Base-by-base conservation (phyloP, 2,797 vertebrate species). In the Valencia hispanica region DNA sequence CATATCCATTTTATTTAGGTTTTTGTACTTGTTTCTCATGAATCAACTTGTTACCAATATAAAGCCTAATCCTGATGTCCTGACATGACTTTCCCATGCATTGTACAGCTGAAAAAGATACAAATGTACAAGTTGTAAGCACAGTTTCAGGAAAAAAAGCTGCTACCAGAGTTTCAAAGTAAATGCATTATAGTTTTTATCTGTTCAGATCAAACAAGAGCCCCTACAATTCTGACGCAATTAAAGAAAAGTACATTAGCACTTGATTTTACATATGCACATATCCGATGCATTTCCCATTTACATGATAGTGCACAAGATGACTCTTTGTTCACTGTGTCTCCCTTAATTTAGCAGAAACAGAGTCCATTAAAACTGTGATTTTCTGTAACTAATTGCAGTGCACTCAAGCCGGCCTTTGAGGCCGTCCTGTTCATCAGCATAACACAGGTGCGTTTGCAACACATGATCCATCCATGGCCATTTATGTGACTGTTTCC, bases 341-440 rank as follows among this genome's bases (percentile, higher is more conserved):
- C 72, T 76, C 83, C 80, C 51, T 71, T 74, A 79, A 75, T 87
- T 78, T 71, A 69, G 75, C 71, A 77, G 75, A 41, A 74, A 79
- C 34, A 27, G 75, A 73, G 59, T 81, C 88, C 86, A 86, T 92
- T 91, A 83, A 83, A 80, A 77, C 75, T 50, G 77, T 32, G 72
- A 82, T 89, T 85, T 88, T 70, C 73, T 74, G 61, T 75, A 75
- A 68, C 83, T 93, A 92, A 93, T 92, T 93, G 84, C 88, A 1
- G 68, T 50, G 86, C 91, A 87, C 92, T 94, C 84, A 79, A 77
- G 76, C 47, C 68, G 15, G 79, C 80, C 89, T 92, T 86, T 93
- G 87, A 91, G 87, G 84, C 85, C 88, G 20, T 68, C 59, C 73
- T 68, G 84, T 85, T 86, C 79, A 89, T 89, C 85, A 87, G 78